Evolutionary conservation across 2,797 vertebrate genomes (phyloP).

Genomic region (Sebastes cheni): DNA sequence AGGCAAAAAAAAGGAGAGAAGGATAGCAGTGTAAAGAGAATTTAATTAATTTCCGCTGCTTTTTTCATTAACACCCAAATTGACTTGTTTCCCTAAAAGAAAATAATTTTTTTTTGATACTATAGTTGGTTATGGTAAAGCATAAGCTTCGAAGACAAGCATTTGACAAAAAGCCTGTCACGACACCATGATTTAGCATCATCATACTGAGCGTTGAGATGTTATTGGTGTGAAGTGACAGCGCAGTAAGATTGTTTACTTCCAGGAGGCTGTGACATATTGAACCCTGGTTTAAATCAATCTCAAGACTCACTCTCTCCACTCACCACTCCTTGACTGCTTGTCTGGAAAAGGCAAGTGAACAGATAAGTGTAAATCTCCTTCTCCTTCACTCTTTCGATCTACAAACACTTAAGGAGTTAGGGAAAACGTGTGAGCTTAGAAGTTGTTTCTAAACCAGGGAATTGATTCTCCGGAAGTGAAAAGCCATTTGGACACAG

Average conservation of each 20-base stretch:
- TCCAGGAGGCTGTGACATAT: slow-evolving; percentile 49
- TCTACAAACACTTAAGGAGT: slow-evolving; percentile 55
- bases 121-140: slow-evolving; percentile 39
- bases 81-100: slow-evolving; percentile 26
- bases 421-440: slow-evolving; percentile 35
- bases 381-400: slow-evolving; percentile 7
- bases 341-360: slow-evolving; percentile 35
- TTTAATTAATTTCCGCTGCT: not conserved
- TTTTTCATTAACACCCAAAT: slow-evolving; percentile 5
- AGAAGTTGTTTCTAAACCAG: slow-evolving; percentile 65
- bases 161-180: slow-evolving; percentile 48
- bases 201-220: slow-evolving; percentile 51
- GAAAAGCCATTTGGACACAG: slow-evolving; percentile 62
- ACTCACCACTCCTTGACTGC: slow-evolving; percentile 45
- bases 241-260: slow-evolving; percentile 59
- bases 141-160: slow-evolving; percentile 51
- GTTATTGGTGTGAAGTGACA: slow-evolving; percentile 45
- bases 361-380: slow-evolving; percentile 37
- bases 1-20: slow-evolving; percentile 37
- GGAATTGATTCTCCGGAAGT: slow-evolving; percentile 64
- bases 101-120: not conserved
- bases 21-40: slow-evolving; percentile 13
- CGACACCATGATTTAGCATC: slow-evolving; percentile 48
- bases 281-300: slow-evolving; percentile 68
- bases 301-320: slow-evolving; percentile 59